phyloP scores from a whole-genome alignment of 2,113 vertebrate genomes.

The Odocoileus hemionus region DNA sequence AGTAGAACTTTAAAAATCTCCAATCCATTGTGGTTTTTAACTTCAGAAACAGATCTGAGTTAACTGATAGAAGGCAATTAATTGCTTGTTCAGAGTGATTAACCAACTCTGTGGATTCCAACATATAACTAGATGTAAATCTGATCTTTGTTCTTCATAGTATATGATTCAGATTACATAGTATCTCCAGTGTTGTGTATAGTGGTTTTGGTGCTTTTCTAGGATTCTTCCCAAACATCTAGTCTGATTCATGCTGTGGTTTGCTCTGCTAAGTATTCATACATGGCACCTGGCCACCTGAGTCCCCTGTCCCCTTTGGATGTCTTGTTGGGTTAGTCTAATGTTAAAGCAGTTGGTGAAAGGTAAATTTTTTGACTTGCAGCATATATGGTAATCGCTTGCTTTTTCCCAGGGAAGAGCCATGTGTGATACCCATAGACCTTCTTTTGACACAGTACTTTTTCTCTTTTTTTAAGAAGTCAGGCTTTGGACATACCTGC shows the following conservation, averaged over 20 bases:
- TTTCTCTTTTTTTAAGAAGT: neutral
- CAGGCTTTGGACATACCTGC: neutral
- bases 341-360: constrained; percentile 4
- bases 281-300: neutral
- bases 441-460: neutral
- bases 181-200: constrained; percentile 57
- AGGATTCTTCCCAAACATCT: constrained; percentile 32
- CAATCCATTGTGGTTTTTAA: neutral
- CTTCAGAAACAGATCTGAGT: constrained; percentile 29
- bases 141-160: constrained; percentile 67
- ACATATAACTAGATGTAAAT: constrained; percentile 60
- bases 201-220: constrained; percentile 21
- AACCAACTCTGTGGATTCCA: constrained; percentile 73
- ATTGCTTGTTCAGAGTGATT: constrained; percentile 66
- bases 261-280: neutral
- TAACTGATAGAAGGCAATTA: constrained; percentile 40
- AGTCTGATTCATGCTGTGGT: constrained; percentile 35
- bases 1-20: neutral
- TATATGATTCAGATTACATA: constrained; percentile 58
- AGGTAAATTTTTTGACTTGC: neutral
- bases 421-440: neutral
- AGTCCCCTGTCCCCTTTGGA: neutral
- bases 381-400: constrained; percentile 32
- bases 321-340: neutral
- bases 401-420: neutral